Conservation (phyloP, 2,113 vertebrate species). For the Gallinago media region DNA sequence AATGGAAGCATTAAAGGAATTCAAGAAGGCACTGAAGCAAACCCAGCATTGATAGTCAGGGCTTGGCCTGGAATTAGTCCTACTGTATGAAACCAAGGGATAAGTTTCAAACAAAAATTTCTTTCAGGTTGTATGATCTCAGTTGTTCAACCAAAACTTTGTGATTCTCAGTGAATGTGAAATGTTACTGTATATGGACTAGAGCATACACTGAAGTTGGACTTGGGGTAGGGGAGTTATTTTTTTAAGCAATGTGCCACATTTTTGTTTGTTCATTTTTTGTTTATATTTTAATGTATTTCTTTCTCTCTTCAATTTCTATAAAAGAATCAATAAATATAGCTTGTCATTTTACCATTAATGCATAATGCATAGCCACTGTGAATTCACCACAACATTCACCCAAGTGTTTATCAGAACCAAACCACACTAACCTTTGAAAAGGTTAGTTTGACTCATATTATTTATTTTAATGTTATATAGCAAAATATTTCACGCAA, state of each 20-base stretch:
- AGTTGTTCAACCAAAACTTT: neutral
- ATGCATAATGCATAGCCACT: neutral
- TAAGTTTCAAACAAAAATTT: neutral
- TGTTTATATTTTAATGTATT: neutral
- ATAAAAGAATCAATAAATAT: neutral
- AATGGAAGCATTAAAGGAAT: neutral
- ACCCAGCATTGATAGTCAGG: neutral
- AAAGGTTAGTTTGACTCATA: neutral
- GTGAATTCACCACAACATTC: slow-evolving; percentile 36
- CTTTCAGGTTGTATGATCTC: neutral
- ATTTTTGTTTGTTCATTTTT: neutral
- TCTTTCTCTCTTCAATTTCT: neutral
- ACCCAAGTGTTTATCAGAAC: neutral
- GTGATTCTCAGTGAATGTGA: neutral
- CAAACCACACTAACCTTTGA: slow-evolving; percentile 27
- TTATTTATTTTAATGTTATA: slow-evolving; percentile 30
- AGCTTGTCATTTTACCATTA: neutral
- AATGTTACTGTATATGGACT: neutral
- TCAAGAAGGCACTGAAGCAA: slow-evolving; percentile 7
- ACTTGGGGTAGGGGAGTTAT: neutral
- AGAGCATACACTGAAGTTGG: neutral
- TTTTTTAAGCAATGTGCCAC: neutral
- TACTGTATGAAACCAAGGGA: neutral
- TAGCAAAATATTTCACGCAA: neutral
- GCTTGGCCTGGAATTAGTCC: neutral